Evolutionary conservation across 2,888 invertebrate genomes (phyloP).

Genomic region (Scelioninae gen. 1): DNA sequence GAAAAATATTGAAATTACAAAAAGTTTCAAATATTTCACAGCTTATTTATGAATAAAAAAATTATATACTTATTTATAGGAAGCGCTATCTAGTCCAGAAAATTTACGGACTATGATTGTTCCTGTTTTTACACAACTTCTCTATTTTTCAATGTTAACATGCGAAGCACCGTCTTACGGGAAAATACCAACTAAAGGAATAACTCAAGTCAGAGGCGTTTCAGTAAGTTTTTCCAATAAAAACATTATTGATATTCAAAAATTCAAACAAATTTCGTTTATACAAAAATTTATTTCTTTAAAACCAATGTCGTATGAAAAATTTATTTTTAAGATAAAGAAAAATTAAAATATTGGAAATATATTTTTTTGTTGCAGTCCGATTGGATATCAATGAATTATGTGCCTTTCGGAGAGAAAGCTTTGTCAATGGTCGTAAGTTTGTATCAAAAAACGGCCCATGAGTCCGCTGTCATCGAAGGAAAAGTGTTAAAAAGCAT

Average conservation of each 20-base stretch:
- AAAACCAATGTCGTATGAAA: too few relatives aligned
- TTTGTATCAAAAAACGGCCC: conserved; percentile 90
- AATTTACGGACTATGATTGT: conserved; percentile 88
- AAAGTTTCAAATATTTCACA: too few relatives aligned
- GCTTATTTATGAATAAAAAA: too few relatives aligned
- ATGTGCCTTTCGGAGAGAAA: conserved; percentile 94
- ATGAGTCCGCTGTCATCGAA: conserved; percentile 89
- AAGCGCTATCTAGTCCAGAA: conserved; percentile 86
- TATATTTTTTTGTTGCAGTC: conserved; percentile 82
- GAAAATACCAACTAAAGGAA: conserved; percentile 86
- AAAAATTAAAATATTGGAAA: too few relatives aligned
- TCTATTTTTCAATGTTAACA: conserved; percentile 89
- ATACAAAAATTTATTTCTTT: too few relatives aligned
- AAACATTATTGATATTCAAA: too few relatives aligned
- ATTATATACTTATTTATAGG: conserved; percentile 84
- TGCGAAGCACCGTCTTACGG: conserved; percentile 87
- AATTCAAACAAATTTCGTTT: too few relatives aligned
- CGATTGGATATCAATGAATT: conserved; percentile 92
- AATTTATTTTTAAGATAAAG: too few relatives aligned
- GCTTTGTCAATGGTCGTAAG: conserved; percentile 90
- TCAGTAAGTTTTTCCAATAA: conserved; percentile 76
- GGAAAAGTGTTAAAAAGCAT: conserved; percentile 87
- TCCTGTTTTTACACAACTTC: conserved; percentile 88
- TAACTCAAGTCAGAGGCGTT: conserved; percentile 82
- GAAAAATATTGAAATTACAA: too few relatives aligned